phyloP scores from a whole-genome alignment of 2,888 invertebrate species.

The Erebia palarica region DNA sequence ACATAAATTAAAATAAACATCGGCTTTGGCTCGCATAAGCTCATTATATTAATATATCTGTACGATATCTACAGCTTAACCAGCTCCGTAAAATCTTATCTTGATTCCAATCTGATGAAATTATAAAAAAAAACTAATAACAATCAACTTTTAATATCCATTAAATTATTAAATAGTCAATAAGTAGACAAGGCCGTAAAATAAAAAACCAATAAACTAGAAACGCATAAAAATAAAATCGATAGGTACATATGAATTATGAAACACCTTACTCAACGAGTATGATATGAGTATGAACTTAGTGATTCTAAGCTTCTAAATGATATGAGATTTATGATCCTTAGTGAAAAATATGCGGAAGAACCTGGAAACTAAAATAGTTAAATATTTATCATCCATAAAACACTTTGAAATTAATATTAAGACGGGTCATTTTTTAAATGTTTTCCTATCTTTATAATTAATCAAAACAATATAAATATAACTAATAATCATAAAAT shows the following conservation, averaged over 20 bases:
- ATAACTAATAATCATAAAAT: constrained; percentile 23
- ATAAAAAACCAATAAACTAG: constrained; percentile 15
- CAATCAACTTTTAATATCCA: constrained; percentile 1
- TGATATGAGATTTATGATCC: no score
- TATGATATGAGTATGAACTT: not conserved
- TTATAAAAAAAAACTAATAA: constrained; percentile 4
- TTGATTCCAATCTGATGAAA: not conserved
- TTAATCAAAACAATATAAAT: constrained; percentile 5
- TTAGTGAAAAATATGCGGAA: no score
- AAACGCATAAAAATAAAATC: constrained; percentile 16
- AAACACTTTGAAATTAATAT: constrained; percentile 6
- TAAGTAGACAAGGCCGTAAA: constrained; percentile 23
- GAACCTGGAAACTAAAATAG: no score
- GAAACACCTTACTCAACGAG: constrained; percentile 11
- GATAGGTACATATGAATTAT: no score
- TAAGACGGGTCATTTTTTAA: not conserved
- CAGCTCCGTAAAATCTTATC: not conserved
- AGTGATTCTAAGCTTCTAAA: no score
- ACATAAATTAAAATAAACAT: not conserved
- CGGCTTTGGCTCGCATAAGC: not conserved
- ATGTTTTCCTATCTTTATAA: not conserved
- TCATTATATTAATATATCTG: not conserved
- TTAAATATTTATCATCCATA: not conserved
- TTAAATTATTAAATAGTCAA: constrained; percentile 18
- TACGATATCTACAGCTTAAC: not conserved